A percentile compares a stretch with the other conserved stretches of the same genome.
phyloP scores from a whole-genome alignment of 2,888 invertebrate genomes.

The Ennomos quercinarius region DNA sequence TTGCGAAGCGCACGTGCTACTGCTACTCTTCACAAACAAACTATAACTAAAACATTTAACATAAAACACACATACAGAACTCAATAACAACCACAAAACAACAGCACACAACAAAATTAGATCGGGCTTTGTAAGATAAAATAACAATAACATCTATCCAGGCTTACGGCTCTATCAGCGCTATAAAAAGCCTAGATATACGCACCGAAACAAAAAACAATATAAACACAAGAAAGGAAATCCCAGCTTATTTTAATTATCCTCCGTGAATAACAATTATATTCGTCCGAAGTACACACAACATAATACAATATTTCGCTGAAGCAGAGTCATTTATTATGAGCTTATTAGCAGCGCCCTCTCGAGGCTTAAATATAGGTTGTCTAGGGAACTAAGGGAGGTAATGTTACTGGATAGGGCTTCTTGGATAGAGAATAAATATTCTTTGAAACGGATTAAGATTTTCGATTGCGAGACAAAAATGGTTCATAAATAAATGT shows the following conservation, averaged over 20 bases:
- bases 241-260: slow-evolving; percentile 25
- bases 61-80: not conserved
- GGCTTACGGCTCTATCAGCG: too few species aligned
- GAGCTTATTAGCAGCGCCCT: slow-evolving; percentile 63
- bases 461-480: too few species aligned
- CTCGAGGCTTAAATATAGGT: slow-evolving; percentile 52
- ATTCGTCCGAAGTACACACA: slow-evolving; percentile 45
- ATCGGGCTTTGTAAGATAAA: too few species aligned
- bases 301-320: slow-evolving; percentile 42
- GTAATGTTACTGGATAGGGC: slow-evolving; percentile 18
- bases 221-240: too few species aligned
- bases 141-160: too few species aligned
- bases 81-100: not conserved
- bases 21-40: too few species aligned
- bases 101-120: too few species aligned
- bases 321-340: slow-evolving; percentile 66
- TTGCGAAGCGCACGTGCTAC: too few species aligned
- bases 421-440: slow-evolving; percentile 40
- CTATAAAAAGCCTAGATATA: too few species aligned
- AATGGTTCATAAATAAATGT: too few species aligned
- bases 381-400: slow-evolving; percentile 49
- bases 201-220: too few species aligned
- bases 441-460: not conserved
- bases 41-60: too few species aligned
- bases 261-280: slow-evolving; percentile 19